Conservation (phyloP, 2,888 invertebrate genomes). For the Eilema sororculum region DNA sequence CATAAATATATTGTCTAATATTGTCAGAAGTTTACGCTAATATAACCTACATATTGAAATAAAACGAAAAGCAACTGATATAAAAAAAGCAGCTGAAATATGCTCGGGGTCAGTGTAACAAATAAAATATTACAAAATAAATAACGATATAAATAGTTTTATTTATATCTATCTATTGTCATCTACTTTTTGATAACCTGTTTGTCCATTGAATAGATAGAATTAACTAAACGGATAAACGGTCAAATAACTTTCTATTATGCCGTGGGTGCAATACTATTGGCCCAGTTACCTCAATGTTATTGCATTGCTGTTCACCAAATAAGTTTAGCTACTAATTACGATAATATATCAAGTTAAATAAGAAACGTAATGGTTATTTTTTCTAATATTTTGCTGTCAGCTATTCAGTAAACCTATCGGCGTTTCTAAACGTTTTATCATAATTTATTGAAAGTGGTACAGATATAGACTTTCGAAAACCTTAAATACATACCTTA, state of each 20-base stretch:
- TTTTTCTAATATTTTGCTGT: slow-evolving; percentile 5
- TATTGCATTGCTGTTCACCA: slow-evolving; percentile 18
- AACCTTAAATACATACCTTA: too few species aligned
- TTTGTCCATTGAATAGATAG: background rate
- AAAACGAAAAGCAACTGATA: background rate
- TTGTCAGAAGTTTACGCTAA: background rate
- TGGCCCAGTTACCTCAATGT: slow-evolving; percentile 41
- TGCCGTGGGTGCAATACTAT: slow-evolving; percentile 37
- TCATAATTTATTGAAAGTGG: background rate
- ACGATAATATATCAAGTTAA: slow-evolving; percentile 7
- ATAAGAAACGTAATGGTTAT: background rate
- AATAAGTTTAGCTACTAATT: slow-evolving; percentile 22
- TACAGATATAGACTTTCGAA: too few species aligned
- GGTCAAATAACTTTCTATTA: slow-evolving; percentile 27
- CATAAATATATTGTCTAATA: background rate
- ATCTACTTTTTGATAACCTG: background rate
- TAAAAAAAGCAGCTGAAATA: too few species aligned
- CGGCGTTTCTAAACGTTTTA: slow-evolving; percentile 2
- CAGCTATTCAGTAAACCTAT: background rate
- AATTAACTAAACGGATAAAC: background rate
- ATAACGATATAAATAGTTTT: background rate
- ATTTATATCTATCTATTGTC: background rate
- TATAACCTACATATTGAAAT: background rate
- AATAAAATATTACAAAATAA: background rate
- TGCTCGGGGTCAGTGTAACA: background rate